Base-by-base conservation (phyloP, 2,888 invertebrate genomes). In the Sisyra terminalis region DNA sequence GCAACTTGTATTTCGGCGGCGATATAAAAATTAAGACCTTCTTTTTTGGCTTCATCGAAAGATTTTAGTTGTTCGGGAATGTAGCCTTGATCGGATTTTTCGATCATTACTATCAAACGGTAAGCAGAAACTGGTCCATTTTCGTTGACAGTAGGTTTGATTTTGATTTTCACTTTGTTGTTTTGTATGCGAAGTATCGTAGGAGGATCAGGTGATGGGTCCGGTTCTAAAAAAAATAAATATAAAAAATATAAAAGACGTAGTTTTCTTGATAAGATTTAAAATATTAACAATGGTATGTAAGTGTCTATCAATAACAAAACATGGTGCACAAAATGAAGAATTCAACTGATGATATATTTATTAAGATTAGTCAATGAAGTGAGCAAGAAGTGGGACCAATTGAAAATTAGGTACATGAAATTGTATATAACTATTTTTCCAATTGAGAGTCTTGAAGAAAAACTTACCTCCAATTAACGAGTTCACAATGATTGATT, bases 51-150 rank as follows among this genome's bases (percentile, higher is more conserved):
- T 51, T 72, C 70, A 44, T 74, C 61, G 60, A 75, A 78, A 53
- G 77, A 71, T n/a, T 70, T 71, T 11, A 78, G 66, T 41, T 66
- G 68, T 29, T 72, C 70, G 43, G 63, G 64, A 48, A 72, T 75
- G 53, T 75, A 79, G 14, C 70, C 73, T 58, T 72, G 76, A 55
- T 66, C 71, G 49, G 67, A 70, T 43, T 73, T 67, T 42, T 77
- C 71, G 49, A 78, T 73, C 18, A 83, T 73, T 1, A 88, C 75
- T 32, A 86, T 73, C 31, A 92, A 64, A 52, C 78, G 70, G 52
- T 89, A 84, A 50, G 72, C 70, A 11, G 72, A 73, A 0, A 89
- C 67, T 0, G 89, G 89, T 0, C 89, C 89, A 55, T 81, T 80
- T 35, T 78, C 72, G 58, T 87, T 83, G 40, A 64, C 67, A 1